Evolutionary conservation across 2,797 vertebrate species (phyloP).

Genomic region (Danio tinwini): DNA sequence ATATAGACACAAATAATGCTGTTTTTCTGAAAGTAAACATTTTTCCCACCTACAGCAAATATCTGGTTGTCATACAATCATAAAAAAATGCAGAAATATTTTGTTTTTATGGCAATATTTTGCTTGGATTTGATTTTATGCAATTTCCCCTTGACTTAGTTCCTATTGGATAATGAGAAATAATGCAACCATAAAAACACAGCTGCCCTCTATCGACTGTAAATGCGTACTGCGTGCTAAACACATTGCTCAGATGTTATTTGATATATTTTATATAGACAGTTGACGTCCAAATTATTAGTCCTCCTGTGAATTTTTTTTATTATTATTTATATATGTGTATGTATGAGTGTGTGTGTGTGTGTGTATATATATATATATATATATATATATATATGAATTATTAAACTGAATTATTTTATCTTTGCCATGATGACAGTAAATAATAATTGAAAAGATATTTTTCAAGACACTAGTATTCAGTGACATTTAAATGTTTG

Average conservation of each 20-base stretch:
- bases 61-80: neutral
- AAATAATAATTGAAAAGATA: too few relatives aligned
- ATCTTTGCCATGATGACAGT: too few relatives aligned
- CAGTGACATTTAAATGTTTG: too few relatives aligned
- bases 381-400: too few relatives aligned
- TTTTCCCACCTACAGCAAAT: neutral
- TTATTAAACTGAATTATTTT: too few relatives aligned
- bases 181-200: neutral
- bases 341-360: too few relatives aligned
- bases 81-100: neutral
- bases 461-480: too few relatives aligned
- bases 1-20: neutral
- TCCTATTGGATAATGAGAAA: neutral
- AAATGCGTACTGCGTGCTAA: conserved; percentile 4
- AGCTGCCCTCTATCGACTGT: conserved; percentile 30
- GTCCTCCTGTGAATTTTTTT: too few relatives aligned
- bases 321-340: too few relatives aligned
- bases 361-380: too few relatives aligned
- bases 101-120: neutral
- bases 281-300: too few relatives aligned
- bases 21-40: neutral
- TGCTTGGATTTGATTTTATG: neutral
- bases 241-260: neutral
- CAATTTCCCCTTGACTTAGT: too few relatives aligned
- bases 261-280: neutral